Evolutionary conservation across 2,797 vertebrate species (phyloP).

Genomic region (Gila robusta): DNA sequence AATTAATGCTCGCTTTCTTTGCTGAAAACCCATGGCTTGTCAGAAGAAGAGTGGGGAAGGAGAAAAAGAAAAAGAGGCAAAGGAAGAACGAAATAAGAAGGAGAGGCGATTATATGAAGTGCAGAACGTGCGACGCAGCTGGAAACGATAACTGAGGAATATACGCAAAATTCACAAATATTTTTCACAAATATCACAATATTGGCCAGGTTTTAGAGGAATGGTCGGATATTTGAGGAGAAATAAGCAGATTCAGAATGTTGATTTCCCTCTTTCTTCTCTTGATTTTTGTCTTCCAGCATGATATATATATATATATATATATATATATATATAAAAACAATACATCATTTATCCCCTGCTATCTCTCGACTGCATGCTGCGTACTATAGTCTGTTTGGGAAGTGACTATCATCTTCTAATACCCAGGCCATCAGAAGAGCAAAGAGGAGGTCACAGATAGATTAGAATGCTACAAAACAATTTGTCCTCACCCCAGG

Average conservation of each 20-base stretch:
- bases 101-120: conserved; percentile 69
- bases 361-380: conserved; percentile 76
- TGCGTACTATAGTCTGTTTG: conserved; percentile 61
- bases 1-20: conserved; percentile 99
- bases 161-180: not conserved
- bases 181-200: conserved; percentile 75
- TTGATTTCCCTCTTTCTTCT: conserved; percentile 56
- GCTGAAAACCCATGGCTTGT: conserved; percentile 99
- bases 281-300: conserved; percentile 76
- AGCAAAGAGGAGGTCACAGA: conserved; percentile 70
- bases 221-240: conserved; percentile 7
- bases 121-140: conserved; percentile 62
- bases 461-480: conserved; percentile 75
- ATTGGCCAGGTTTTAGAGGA: conserved; percentile 75
- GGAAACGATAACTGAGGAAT: conserved; percentile 7
- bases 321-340: conserved; percentile 70
- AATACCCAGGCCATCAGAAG: conserved; percentile 63
- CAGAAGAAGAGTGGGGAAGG: conserved; percentile 89
- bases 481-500: conserved; percentile 51
- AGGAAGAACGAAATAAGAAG: conserved; percentile 72
- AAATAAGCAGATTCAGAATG: conserved; percentile 71
- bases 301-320: conserved; percentile 51
- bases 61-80: conserved; percentile 77
- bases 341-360: conserved; percentile 84
- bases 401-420: conserved; percentile 70